Percentiles rank a stretch among this genome's conserved stretches.
Evolutionary conservation across 2,113 vertebrate species (phyloP).

Genomic region (Pipa parva): DNA sequence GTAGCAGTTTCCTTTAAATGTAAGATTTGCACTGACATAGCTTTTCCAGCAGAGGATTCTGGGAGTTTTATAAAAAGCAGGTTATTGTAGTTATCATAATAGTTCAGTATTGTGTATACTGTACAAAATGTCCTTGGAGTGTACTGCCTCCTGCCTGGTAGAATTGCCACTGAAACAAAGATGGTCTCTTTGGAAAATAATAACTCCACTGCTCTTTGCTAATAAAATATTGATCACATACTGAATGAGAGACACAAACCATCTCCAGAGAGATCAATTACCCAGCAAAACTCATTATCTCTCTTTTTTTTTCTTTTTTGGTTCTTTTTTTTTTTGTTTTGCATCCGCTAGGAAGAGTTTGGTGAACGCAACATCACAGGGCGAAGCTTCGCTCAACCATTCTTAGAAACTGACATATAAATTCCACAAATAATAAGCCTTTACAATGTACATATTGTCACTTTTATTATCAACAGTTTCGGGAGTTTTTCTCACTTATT

Average conservation of each 20-base stretch:
- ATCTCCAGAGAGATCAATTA: slow-evolving; percentile 35
- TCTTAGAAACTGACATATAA: background rate
- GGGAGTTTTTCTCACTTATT: no score
- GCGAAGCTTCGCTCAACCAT: slow-evolving; percentile 5
- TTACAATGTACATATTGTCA: background rate
- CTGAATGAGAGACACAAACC: slow-evolving; percentile 17
- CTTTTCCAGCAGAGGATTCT: no score
- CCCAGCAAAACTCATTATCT: slow-evolving; percentile 33
- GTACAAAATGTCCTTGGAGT: background rate
- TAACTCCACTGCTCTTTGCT: slow-evolving; percentile 11
- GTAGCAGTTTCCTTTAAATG: no score
- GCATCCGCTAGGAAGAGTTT: slow-evolving; percentile 8
- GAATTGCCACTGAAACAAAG: slow-evolving; percentile 1
- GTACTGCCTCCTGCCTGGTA: background rate
- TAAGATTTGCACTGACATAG: no score
- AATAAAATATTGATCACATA: slow-evolving; percentile 36
- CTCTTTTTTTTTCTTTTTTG: slow-evolving; percentile 14
- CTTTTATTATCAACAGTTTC: background rate
- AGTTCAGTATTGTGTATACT: background rate
- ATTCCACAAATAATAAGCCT: slow-evolving; percentile 1
- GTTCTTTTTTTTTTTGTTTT: slow-evolving; percentile 15
- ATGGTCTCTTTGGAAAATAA: slow-evolving; percentile 20
- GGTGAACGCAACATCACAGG: slow-evolving; percentile 7
- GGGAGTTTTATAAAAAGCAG: no score
- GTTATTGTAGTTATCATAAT: no score